Percentiles rank a stretch among this genome's conserved stretches.
Evolutionary conservation across 2,888 invertebrate species (phyloP).

Genomic region (Ametastegia equiseti): DNA sequence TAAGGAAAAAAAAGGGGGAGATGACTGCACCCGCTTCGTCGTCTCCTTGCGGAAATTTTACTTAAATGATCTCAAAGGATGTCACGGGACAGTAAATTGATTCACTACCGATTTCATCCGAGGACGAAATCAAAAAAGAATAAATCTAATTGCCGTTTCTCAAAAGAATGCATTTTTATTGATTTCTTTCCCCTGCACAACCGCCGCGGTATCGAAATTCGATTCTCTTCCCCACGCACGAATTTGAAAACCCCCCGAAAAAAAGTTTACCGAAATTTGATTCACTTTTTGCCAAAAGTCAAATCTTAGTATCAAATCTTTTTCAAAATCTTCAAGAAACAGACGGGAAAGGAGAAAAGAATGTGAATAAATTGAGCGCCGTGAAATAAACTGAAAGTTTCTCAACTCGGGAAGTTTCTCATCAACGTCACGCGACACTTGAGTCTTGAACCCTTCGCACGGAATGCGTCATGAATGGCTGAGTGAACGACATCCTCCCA

Average conservation of each 20-base stretch:
- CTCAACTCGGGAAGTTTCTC: slow-evolving; percentile 23
- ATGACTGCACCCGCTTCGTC: slow-evolving; percentile 6
- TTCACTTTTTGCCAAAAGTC: too few species aligned
- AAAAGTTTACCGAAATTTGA: background rate
- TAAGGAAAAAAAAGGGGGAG: slow-evolving; percentile 56
- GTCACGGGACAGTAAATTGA: slow-evolving; percentile 70
- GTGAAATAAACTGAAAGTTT: background rate
- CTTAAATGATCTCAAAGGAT: slow-evolving; percentile 70
- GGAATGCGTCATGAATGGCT: slow-evolving; percentile 41
- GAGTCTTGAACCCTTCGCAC: slow-evolving; percentile 15
- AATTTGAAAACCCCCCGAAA: background rate
- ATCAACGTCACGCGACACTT: slow-evolving; percentile 39
- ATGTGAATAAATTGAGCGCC: background rate
- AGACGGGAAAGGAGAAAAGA: background rate
- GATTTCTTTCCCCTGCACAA: background rate
- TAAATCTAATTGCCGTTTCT: slow-evolving; percentile 13
- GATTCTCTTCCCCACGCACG: background rate
- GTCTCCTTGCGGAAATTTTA: slow-evolving; percentile 65
- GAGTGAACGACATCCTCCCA: slow-evolving; percentile 19
- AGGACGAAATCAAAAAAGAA: slow-evolving; percentile 22
- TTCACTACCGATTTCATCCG: slow-evolving; percentile 54
- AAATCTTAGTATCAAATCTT: too few species aligned
- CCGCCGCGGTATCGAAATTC: background rate
- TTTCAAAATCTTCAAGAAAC: too few species aligned
- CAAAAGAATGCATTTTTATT: slow-evolving; percentile 26